Conservation (phyloP, 2,888 invertebrate genomes). For the Xylophagus ater region DNA sequence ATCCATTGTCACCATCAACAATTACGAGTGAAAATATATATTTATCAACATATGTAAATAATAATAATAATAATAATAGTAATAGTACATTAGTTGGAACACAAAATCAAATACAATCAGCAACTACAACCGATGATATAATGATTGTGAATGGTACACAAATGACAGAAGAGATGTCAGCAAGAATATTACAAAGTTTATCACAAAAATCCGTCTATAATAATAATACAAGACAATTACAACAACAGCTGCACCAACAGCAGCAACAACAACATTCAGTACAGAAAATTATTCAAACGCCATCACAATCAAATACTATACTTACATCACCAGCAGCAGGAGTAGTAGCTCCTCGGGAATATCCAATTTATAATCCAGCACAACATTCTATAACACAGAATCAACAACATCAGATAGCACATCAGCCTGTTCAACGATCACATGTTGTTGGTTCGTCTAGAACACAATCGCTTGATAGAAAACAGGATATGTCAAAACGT, state of each 20-base stretch:
- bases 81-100: conserved; percentile 2
- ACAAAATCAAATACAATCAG: too few species aligned
- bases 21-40: conserved; percentile 1
- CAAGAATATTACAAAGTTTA: conserved; percentile 38
- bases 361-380: conserved; percentile 24
- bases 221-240: conserved; percentile 18
- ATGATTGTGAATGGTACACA: conserved; percentile 39
- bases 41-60: conserved; percentile 6
- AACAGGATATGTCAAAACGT: conserved; percentile 21
- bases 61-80: background rate
- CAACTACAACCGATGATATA: conserved; percentile 32
- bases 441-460: conserved; percentile 18
- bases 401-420: conserved; percentile 4
- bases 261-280: conserved; percentile 5
- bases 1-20: background rate
- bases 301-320: background rate
- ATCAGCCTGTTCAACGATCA: conserved; percentile 4
- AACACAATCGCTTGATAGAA: conserved; percentile 34
- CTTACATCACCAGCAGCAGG: background rate
- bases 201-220: conserved; percentile 35
- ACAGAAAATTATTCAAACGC: background rate
- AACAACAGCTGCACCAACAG: conserved; percentile 3
- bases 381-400: background rate
- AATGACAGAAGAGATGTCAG: conserved; percentile 38
- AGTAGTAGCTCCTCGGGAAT: conserved; percentile 19